Percentiles rank a stretch among this genome's conserved stretches.
These are phyloP conservation scores for Archegozetes longisetosus DNA, from an alignment of 1,140 invertebrate species.

Conservation along the genomic window DNA sequence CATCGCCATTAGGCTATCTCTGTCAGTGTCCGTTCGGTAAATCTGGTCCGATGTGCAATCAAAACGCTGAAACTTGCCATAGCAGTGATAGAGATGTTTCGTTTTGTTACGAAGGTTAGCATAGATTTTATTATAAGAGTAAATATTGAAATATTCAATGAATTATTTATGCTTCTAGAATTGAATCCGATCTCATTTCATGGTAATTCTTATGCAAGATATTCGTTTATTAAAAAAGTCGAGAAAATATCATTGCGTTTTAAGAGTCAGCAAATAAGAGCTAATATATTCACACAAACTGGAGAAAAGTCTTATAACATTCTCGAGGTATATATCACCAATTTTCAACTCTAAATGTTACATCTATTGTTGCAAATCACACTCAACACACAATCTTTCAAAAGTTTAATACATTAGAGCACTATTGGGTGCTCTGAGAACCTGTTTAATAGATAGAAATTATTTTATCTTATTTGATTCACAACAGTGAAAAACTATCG, in stretches of 20 bases:
- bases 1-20: constrained; percentile 47
- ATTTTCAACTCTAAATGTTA: not conserved
- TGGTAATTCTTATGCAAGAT: constrained; percentile 67
- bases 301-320: constrained; percentile 77
- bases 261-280: constrained; percentile 61
- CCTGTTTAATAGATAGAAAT: no score
- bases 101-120: constrained; percentile 5
- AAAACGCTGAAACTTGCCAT: constrained; percentile 19
- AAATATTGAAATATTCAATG: not conserved
- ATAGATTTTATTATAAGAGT: no score
- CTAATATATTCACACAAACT: constrained; percentile 68
- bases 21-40: constrained; percentile 60
- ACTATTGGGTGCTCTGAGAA: no score
- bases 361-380: not conserved
- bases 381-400: not conserved
- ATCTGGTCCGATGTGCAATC: constrained; percentile 42
- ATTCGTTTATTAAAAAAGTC: constrained; percentile 47
- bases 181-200: constrained; percentile 57
- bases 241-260: constrained; percentile 63
- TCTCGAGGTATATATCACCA: constrained; percentile 45
- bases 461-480: no score
- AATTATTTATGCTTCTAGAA: constrained; percentile 15
- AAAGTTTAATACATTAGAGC: no score
- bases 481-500: no score
- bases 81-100: constrained; percentile 16